Evolutionary conservation across 2,888 invertebrate species (phyloP).

Genomic region (Kryphioiulus occultus): DNA sequence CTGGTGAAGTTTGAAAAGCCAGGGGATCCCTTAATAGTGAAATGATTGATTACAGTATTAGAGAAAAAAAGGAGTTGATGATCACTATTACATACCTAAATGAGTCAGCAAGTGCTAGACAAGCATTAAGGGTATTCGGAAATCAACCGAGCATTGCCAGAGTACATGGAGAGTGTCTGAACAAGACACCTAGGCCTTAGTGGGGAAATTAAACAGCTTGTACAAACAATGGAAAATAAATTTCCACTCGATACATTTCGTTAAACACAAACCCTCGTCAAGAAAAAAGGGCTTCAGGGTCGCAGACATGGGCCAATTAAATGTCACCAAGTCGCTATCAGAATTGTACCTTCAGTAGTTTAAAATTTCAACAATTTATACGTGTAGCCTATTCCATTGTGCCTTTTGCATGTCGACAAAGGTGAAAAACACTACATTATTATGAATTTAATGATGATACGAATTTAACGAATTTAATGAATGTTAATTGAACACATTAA

Average conservation of each 20-base stretch:
- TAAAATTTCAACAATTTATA: no score
- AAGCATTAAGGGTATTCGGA: not conserved
- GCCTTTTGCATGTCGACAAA: no score
- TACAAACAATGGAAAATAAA: not conserved
- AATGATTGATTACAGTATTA: conserved; percentile 18
- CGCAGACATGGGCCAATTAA: no score
- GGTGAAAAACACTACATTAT: no score
- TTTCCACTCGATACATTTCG: not conserved
- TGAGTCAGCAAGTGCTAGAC: conserved; percentile 19
- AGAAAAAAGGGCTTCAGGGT: no score
- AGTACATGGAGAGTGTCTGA: not conserved
- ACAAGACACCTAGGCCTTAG: not conserved
- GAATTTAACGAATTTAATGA: no score
- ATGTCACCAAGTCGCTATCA: no score
- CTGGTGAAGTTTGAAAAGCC: not conserved
- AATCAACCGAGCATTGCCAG: conserved; percentile 20
- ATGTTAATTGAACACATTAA: no score
- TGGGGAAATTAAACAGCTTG: conserved; percentile 7
- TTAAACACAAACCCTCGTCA: not conserved
- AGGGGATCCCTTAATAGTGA: conserved; percentile 6
- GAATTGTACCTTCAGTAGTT: no score
- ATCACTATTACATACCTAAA: conserved; percentile 35
- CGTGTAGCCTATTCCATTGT: no score
- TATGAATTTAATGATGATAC: no score
- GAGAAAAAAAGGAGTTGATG: conserved; percentile 31